A percentile compares a stretch with the other conserved stretches of the same genome.
phyloP scores from a whole-genome alignment of 2,888 invertebrate genomes.

The Arge pagana region DNA sequence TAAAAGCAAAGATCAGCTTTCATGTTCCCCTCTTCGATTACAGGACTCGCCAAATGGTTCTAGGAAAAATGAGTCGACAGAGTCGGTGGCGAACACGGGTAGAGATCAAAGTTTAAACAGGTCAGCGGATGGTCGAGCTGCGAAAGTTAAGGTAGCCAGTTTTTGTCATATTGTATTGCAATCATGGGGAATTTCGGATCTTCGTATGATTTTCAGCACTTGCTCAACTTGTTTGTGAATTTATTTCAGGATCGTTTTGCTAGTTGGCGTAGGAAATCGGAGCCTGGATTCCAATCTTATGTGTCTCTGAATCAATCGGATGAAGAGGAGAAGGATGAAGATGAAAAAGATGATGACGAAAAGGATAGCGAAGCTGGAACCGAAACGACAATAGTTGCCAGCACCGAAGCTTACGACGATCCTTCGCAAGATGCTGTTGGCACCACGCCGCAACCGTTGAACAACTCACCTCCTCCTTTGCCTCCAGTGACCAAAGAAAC shows the following conservation, averaged over 20 bases:
- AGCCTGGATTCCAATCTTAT: conserved; percentile 65
- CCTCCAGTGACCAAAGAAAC: conserved; percentile 5
- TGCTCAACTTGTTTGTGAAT: neutral
- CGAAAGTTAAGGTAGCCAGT: conserved; percentile 53
- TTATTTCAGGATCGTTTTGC: conserved; percentile 60
- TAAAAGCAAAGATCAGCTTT: conserved; percentile 26
- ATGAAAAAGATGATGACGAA: conserved; percentile 19
- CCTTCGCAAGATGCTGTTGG: neutral
- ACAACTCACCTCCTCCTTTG: conserved; percentile 12
- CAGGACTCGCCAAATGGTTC: conserved; percentile 48
- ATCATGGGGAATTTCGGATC: too few relatives aligned
- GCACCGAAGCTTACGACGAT: conserved; percentile 14
- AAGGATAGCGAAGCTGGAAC: conserved; percentile 15
- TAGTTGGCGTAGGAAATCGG: conserved; percentile 74
- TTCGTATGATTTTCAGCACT: conserved; percentile 53
- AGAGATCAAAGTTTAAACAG: conserved; percentile 48
- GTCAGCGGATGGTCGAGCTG: conserved; percentile 46
- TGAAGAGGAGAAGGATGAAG: conserved; percentile 47
- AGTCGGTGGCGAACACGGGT: conserved; percentile 35
- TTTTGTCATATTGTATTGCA: too few relatives aligned
- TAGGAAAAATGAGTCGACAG: conserved; percentile 44
- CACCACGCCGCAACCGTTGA: neutral
- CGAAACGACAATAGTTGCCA: conserved; percentile 10
- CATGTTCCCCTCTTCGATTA: conserved; percentile 12
- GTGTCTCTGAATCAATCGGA: conserved; percentile 50